A percentile compares a stretch with the other conserved stretches of the same genome.
phyloP scores from a whole-genome alignment of 2,888 invertebrate genomes.

The Cordylochernes scorpioides region DNA sequence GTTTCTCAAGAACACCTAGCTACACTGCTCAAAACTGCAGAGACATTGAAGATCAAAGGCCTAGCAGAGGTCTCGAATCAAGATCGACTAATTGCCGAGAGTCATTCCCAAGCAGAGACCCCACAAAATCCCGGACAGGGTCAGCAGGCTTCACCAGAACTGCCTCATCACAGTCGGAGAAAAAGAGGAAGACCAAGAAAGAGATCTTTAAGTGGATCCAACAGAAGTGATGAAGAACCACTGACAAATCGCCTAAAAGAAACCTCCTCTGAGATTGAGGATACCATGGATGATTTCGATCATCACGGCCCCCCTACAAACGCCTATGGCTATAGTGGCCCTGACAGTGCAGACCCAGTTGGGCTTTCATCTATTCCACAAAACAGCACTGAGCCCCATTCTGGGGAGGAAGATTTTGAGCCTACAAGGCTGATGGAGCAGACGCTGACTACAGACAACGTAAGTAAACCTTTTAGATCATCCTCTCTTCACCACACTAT shows the following conservation, averaged over 20 bases:
- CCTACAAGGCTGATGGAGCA: conserved; percentile 9
- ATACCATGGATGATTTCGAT: conserved; percentile 5
- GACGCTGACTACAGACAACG: conserved; percentile 10
- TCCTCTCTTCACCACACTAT: no score
- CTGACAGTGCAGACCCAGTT: conserved; percentile 4
- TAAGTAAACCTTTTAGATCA: no score
- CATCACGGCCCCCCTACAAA: conserved; percentile 8
- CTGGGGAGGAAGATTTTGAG: conserved; percentile 8
- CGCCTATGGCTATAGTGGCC: no score
- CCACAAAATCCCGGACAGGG: conserved; percentile 3
- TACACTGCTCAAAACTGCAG: conserved; percentile 59
- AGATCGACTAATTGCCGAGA: conserved; percentile 9
- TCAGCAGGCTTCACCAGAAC: conserved; percentile 2
- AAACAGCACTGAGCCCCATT: conserved; percentile 3
- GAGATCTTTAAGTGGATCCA: conserved; percentile 7
- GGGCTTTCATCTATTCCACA: conserved; percentile 1
- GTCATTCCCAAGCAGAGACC: conserved; percentile 3
- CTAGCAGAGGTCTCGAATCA: conserved; percentile 53
- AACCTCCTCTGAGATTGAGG: conserved; percentile 7
- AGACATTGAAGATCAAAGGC: conserved; percentile 62
- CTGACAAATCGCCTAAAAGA: conserved; percentile 6
- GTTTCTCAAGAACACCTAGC: conserved; percentile 70
- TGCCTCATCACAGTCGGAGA: conserved; percentile 1
- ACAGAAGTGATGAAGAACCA: conserved; percentile 6
- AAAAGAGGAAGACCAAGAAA: conserved; percentile 6